phyloP scores from a whole-genome alignment of 1,140 invertebrate species.

The Diorhabda sublineata region DNA sequence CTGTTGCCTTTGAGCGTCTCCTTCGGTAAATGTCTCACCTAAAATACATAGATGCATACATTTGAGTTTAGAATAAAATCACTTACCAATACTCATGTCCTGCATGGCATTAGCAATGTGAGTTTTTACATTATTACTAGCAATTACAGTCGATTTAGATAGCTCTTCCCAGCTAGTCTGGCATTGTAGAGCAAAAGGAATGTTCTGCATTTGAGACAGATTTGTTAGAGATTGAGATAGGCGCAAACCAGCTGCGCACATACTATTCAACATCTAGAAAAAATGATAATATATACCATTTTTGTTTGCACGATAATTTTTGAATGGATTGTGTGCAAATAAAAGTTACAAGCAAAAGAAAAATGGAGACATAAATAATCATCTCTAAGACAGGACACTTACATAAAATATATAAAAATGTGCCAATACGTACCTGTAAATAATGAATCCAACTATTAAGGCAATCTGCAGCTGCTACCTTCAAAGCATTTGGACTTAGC shows the following conservation, averaged over 20 bases:
- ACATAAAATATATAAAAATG: no score
- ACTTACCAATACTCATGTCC: constrained; percentile 49
- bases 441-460: constrained; percentile 61
- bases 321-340: no score
- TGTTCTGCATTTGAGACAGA: constrained; percentile 53
- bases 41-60: not conserved
- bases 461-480: constrained; percentile 58
- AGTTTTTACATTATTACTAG: constrained; percentile 59
- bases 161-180: constrained; percentile 58
- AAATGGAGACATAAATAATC: no score
- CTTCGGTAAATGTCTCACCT: constrained; percentile 46
- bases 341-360: no score
- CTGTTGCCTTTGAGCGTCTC: constrained; percentile 46
- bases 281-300: constrained; percentile 12
- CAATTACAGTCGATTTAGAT: constrained; percentile 55
- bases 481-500: constrained; percentile 45
- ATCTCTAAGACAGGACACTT: no score
- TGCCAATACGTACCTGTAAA: constrained; percentile 50
- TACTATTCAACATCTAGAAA: constrained; percentile 56
- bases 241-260: constrained; percentile 57
- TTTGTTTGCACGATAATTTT: no score
- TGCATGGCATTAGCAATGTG: constrained; percentile 58
- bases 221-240: constrained; percentile 54
- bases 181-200: constrained; percentile 55
- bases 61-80: not conserved